These are phyloP conservation scores for Drosophila ercepeae DNA, from an alignment of 1,140 invertebrate species.

Conservation along the genomic window DNA sequence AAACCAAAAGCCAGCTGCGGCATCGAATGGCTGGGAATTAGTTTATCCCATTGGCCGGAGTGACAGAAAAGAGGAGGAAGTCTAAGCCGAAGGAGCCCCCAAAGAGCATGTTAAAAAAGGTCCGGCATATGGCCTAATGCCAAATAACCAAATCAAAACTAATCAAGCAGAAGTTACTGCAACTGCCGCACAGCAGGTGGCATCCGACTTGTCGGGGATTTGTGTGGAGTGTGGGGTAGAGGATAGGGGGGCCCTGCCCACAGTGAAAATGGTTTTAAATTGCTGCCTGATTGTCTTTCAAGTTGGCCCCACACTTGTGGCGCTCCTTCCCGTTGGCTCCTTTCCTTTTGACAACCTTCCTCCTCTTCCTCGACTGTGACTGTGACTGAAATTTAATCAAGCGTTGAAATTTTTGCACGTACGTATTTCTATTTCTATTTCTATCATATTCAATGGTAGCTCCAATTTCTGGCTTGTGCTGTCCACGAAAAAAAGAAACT, in stretches of 20 bases:
- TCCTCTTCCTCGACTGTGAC: too few species aligned
- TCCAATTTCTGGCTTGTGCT: conserved; percentile 40
- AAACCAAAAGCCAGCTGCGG: conserved; percentile 34
- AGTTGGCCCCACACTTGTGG: conserved; percentile 70
- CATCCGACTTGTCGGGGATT: conserved; percentile 24
- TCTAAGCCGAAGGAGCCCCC: conserved; percentile 18
- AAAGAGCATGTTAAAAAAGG: conserved; percentile 38
- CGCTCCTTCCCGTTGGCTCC: conserved; percentile 9
- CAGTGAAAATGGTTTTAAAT: conserved; percentile 81
- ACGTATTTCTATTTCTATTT: conserved; percentile 65
- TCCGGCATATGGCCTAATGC: conserved; percentile 67
- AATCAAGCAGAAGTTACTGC: conserved; percentile 79
- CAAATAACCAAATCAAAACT: conserved; percentile 80
- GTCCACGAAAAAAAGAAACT: conserved; percentile 13
- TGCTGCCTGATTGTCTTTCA: conserved; percentile 80
- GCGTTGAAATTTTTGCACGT: conserved; percentile 80
- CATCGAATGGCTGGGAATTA: conserved; percentile 36
- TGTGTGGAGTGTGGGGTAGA: too few species aligned
- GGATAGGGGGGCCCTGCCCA: conserved; percentile 45
- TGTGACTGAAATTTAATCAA: conserved; percentile 78
- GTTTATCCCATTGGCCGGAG: conserved; percentile 42
- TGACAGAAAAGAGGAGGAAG: conserved; percentile 18
- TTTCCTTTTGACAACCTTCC: conserved; percentile 23
- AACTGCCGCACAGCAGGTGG: conserved; percentile 66
- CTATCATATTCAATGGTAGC: conserved; percentile 72